Evolutionary conservation across 2,797 vertebrate genomes (phyloP).

Genomic region (Enteromius radiatus): DNA sequence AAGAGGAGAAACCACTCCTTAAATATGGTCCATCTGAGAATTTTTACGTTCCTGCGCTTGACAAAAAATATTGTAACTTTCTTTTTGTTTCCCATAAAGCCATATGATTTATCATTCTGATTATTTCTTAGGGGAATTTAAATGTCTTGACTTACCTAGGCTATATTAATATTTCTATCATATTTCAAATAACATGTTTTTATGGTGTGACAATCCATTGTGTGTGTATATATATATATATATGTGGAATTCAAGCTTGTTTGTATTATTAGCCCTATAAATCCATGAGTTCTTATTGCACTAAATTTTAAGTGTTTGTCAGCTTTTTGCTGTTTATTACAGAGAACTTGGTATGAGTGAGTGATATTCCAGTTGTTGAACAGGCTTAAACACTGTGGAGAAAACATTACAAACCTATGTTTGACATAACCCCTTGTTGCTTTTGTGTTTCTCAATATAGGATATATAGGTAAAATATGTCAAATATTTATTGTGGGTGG

Average conservation of each 20-base stretch:
- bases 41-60: constrained; percentile 3
- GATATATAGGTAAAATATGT: not conserved
- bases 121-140: not conserved
- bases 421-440: not conserved
- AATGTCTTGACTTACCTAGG: not conserved
- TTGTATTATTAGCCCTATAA: not conserved
- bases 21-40: not conserved
- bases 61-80: not conserved
- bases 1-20: not conserved
- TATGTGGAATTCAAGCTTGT: not conserved
- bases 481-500: constrained; percentile 9
- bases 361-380: constrained; percentile 16
- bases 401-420: not conserved
- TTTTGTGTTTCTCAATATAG: not conserved
- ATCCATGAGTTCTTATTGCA: constrained; percentile 12
- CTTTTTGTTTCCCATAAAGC: not conserved
- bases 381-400: not conserved
- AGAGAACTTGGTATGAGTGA: not conserved
- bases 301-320: not conserved
- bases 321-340: constrained; percentile 17
- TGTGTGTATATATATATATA: too few relatives aligned
- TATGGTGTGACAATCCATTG: not conserved
- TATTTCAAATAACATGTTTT: not conserved
- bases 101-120: not conserved
- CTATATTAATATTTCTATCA: not conserved